Evolutionary conservation across 2,888 invertebrate species (phyloP).

Genomic region (Sepioteuthis lessoniana): DNA sequence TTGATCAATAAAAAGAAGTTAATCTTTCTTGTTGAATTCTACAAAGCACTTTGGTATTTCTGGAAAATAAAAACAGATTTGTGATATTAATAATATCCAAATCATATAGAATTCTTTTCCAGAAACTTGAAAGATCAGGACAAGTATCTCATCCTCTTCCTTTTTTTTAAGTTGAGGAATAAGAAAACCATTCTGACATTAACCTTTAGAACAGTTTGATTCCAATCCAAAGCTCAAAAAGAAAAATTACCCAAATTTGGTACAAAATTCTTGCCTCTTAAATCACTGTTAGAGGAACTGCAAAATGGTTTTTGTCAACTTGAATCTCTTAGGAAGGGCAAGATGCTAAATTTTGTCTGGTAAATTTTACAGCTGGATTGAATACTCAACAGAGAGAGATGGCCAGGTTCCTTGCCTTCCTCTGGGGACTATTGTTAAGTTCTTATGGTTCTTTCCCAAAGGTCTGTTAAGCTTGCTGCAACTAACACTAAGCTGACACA

Average conservation of each 20-base stretch:
- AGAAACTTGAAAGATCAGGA: neutral
- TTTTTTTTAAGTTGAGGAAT: neutral
- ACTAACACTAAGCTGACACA: constrained; percentile 10
- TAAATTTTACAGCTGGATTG: neutral
- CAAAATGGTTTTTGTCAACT: neutral
- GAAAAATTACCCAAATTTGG: neutral
- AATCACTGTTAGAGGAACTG: neutral
- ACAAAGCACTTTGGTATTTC: neutral
- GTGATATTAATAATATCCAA: neutral
- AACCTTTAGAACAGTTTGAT: neutral
- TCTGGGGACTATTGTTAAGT: constrained; percentile 13
- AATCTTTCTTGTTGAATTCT: neutral
- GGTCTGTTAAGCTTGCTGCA: neutral
- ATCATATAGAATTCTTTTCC: neutral
- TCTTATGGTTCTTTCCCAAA: neutral
- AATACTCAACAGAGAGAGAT: constrained; percentile 4
- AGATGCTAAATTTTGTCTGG: neutral
- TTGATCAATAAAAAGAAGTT: neutral
- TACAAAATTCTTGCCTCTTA: neutral
- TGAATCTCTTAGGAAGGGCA: neutral
- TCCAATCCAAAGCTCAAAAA: neutral
- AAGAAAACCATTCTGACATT: neutral
- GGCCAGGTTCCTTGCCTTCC: neutral
- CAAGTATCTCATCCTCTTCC: neutral
- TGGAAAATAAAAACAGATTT: neutral